Percentiles rank a stretch among this genome's conserved stretches.
These are phyloP conservation scores for Drosophila tripunctata DNA, from an alignment of 2,888 invertebrate genomes.

Conservation along the genomic window DNA sequence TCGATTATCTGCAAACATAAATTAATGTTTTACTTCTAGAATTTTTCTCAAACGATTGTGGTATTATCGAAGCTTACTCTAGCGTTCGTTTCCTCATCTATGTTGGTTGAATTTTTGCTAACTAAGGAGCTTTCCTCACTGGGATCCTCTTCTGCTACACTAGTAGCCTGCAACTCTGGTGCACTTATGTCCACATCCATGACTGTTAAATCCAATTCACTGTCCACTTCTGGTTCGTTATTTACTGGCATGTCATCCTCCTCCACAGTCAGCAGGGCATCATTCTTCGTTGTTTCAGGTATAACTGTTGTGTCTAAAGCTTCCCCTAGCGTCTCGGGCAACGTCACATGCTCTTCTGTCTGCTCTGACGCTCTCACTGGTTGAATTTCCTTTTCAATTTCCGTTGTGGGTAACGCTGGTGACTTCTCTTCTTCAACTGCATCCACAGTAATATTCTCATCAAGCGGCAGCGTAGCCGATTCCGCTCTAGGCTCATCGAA, in stretches of 20 bases:
- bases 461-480: constrained; percentile 7
- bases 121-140: neutral
- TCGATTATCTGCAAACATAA: constrained; percentile 68
- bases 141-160: constrained; percentile 2
- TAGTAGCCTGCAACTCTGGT: neutral
- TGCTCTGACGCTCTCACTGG: neutral
- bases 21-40: neutral
- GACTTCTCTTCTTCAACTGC: neutral
- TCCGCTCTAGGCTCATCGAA: constrained; percentile 39
- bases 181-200: neutral
- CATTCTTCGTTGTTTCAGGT: neutral
- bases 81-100: constrained; percentile 47
- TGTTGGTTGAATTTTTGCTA: constrained; percentile 9
- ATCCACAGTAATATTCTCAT: constrained; percentile 25
- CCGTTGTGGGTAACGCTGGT: neutral
- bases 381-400: constrained; percentile 21
- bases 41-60: neutral
- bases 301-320: neutral
- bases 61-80: constrained; percentile 12
- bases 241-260: neutral
- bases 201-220: neutral
- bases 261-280: neutral
- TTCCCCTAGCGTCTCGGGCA: neutral
- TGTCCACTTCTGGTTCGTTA: neutral
- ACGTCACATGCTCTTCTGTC: neutral